These are phyloP conservation scores for Camelus dromedarius DNA, from an alignment of 2,113 vertebrate genomes.

Conservation along the genomic window DNA sequence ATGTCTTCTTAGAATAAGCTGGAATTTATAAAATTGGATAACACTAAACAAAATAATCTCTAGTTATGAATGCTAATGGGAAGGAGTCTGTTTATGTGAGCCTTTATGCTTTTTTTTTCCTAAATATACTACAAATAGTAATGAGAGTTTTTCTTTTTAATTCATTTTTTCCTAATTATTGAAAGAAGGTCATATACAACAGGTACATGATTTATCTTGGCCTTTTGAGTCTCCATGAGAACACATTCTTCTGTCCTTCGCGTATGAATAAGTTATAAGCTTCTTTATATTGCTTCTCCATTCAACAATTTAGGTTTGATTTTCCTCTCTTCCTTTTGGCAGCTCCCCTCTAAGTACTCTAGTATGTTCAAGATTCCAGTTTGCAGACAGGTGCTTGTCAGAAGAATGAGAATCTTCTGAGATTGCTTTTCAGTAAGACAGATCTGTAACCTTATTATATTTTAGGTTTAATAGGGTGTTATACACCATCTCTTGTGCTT, in stretches of 20 bases:
- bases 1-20: neutral
- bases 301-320: neutral
- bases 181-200: neutral
- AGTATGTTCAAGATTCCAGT: neutral
- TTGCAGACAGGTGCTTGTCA: neutral
- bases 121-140: neutral
- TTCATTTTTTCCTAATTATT: neutral
- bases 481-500: neutral
- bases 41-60: neutral
- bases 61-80: neutral
- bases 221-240: fast-evolving
- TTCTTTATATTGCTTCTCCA: neutral
- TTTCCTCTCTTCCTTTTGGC: neutral
- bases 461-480: neutral
- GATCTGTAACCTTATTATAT: neutral
- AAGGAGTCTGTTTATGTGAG: neutral
- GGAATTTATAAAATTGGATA: neutral
- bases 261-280: neutral
- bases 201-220: neutral
- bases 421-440: neutral
- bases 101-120: neutral
- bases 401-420: neutral
- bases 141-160: neutral
- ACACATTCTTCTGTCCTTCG: neutral
- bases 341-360: neutral